Conservation (phyloP, 2,113 vertebrate species). For the Megaptera novaeangliae region DNA sequence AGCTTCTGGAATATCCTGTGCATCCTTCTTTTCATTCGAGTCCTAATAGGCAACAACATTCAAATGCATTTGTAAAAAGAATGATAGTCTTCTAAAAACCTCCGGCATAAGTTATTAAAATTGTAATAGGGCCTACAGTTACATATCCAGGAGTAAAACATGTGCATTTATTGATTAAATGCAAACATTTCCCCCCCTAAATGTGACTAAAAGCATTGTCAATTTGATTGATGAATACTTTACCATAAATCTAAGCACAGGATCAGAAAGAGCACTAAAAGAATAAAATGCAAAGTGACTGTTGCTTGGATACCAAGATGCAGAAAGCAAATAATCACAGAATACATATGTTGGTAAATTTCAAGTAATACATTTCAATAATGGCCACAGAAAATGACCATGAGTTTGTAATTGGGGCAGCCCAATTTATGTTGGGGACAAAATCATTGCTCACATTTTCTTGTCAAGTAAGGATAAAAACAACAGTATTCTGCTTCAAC, state of each 20-base stretch:
- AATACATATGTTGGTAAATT: not conserved
- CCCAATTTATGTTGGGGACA: not conserved
- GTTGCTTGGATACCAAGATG: not conserved
- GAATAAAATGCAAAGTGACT: not conserved
- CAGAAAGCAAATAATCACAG: not conserved
- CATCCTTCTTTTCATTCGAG: not conserved
- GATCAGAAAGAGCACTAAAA: not conserved
- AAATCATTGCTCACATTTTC: conserved; percentile 23
- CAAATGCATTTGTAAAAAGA: conserved; percentile 1
- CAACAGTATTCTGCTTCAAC: conserved; percentile 25
- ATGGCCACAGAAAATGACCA: conserved; percentile 34
- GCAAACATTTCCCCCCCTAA: not conserved
- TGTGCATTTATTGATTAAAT: conserved; percentile 40
- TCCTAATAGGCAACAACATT: not conserved
- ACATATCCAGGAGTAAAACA: not conserved
- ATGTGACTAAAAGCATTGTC: conserved; percentile 52
- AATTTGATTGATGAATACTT: conserved; percentile 37
- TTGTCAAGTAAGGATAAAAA: conserved; percentile 36
- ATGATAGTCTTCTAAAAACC: not conserved
- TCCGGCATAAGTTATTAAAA: conserved; percentile 9
- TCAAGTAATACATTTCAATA: conserved; percentile 32
- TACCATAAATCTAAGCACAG: conserved; percentile 26
- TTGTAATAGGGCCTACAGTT: not conserved
- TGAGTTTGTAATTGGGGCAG: conserved; percentile 23
- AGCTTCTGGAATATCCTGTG: not conserved